A percentile compares a stretch with the other conserved stretches of the same genome.
Evolutionary conservation across 2,797 vertebrate species (phyloP).

Genomic region (Melanotaenia maccullochi): DNA sequence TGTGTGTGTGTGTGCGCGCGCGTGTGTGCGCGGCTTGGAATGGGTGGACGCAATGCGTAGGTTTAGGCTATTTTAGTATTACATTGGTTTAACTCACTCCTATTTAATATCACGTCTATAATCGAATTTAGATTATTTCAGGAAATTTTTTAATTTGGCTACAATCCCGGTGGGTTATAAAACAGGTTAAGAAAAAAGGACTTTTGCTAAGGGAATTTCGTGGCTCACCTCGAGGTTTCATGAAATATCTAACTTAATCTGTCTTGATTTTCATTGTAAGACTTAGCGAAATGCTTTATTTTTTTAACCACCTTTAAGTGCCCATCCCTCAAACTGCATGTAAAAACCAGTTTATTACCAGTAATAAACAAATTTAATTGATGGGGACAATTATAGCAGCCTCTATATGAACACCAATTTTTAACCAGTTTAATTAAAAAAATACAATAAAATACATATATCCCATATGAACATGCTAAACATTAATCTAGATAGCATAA

Average conservation of each 20-base stretch:
- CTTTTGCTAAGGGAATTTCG: conserved; percentile 40
- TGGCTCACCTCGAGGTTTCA: conserved; percentile 17
- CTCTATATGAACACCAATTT: too few relatives aligned
- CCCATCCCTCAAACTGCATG: not conserved
- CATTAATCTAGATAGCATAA: not conserved
- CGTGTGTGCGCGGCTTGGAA: conserved; percentile 39
- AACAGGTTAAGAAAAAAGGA: conserved; percentile 33
- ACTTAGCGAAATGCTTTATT: not conserved
- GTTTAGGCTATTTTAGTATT: conserved; percentile 33
- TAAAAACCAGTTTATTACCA: not conserved
- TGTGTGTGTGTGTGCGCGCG: conserved; percentile 33
- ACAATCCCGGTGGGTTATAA: conserved; percentile 8
- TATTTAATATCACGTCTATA: not conserved
- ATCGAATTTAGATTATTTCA: not conserved
- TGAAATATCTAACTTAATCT: not conserved
- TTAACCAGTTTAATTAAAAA: too few relatives aligned
- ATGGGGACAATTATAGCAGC: too few relatives aligned
- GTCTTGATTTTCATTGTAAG: not conserved
- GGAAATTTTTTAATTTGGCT: not conserved
- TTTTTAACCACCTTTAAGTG: not conserved
- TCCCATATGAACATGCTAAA: not conserved
- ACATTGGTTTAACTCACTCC: not conserved
- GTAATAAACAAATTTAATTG: too few relatives aligned
- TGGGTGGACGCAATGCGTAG: conserved; percentile 74
- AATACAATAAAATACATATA: too few relatives aligned